phyloP scores from a whole-genome alignment of 2,113 vertebrate genomes.

The Dasypus novemcinctus region DNA sequence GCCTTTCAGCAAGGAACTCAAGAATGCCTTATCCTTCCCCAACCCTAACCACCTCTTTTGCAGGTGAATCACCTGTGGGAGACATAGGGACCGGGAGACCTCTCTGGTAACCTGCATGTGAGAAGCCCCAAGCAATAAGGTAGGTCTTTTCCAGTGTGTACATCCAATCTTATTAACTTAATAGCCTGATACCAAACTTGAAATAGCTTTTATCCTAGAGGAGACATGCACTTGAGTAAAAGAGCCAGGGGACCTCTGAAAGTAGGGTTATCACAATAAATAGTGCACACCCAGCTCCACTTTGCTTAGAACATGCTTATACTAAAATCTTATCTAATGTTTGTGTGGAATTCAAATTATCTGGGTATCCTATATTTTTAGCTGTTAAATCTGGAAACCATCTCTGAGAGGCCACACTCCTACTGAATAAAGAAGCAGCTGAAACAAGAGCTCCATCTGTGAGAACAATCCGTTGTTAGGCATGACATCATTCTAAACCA shows the following conservation, averaged over 20 bases:
- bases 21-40: not conserved
- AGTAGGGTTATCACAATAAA: not conserved
- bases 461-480: too few species aligned
- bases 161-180: not conserved
- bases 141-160: not conserved
- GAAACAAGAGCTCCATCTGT: too few species aligned
- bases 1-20: not conserved
- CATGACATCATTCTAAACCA: not conserved
- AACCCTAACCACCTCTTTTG: not conserved
- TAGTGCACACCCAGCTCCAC: not conserved
- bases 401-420: too few species aligned
- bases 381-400: too few species aligned
- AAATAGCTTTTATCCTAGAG: not conserved
- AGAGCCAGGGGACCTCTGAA: not conserved
- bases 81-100: fast-evolving
- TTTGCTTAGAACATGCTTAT: not conserved
- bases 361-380: too few species aligned
- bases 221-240: not conserved
- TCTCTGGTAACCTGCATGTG: not conserved
- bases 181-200: not conserved
- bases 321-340: too few species aligned
- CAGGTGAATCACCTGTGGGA: not conserved
- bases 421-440: too few species aligned
- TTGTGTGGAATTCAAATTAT: too few species aligned
- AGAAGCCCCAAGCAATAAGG: not conserved